These are phyloP conservation scores for Tetraneura akinire DNA, from an alignment of 1,140 invertebrate genomes.

Conservation along the genomic window DNA sequence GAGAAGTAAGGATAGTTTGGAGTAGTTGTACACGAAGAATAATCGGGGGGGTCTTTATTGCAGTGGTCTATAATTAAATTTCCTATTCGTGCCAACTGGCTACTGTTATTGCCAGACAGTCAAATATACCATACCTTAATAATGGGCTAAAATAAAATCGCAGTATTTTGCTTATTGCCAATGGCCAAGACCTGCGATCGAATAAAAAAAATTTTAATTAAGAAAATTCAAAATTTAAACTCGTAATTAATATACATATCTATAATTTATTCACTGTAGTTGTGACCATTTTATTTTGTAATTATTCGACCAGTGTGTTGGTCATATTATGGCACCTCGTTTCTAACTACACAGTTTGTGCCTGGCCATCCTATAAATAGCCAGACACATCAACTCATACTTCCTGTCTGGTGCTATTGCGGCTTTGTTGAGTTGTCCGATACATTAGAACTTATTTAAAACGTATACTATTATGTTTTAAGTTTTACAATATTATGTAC, in stretches of 20 bases:
- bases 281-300: neutral
- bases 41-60: conserved; percentile 11
- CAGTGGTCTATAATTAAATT: conserved; percentile 34
- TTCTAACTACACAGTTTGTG: neutral
- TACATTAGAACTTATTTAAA: conserved; percentile 5
- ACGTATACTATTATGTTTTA: too few relatives aligned
- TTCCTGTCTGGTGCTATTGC: conserved; percentile 29
- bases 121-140: conserved; percentile 43
- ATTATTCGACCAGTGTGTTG: conserved; percentile 9
- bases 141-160: conserved; percentile 43
- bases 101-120: conserved; percentile 47
- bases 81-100: conserved; percentile 46
- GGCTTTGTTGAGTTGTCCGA: neutral
- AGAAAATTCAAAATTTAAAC: conserved; percentile 8
- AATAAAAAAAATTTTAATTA: conserved; percentile 8
- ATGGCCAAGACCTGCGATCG: neutral
- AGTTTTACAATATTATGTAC: too few relatives aligned
- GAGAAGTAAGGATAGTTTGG: neutral
- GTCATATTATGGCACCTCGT: conserved; percentile 19
- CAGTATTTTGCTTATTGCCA: conserved; percentile 27
- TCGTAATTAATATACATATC: conserved; percentile 6
- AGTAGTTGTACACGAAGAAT: conserved; percentile 16
- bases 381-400: conserved; percentile 37
- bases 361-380: conserved; percentile 32
- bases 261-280: neutral